Base-by-base conservation (phyloP, 2,888 invertebrate species). In the Acanthosepion esculentum region DNA sequence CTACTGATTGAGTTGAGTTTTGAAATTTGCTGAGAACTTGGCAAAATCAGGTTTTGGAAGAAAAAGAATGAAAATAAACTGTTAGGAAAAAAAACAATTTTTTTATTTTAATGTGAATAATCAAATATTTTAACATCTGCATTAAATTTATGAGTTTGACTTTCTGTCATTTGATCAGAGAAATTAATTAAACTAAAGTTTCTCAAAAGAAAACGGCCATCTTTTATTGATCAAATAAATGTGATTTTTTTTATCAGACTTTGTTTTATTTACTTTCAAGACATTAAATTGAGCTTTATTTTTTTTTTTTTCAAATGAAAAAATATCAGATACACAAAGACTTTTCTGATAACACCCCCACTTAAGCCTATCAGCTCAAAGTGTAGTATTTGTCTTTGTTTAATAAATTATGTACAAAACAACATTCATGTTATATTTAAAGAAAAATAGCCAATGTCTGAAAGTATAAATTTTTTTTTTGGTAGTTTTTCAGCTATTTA, bases 371-470 rank as follows among this genome's bases (percentile, higher is more conserved):
- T 12, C 10, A n/a, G 78, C 78, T 78, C n/a, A 33, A 78, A 78
- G n/a, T 78, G 78, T 78, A 3, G n/a, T n/a, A 78, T n/a, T 33
- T 78, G 78, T n/a, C n/a, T n/a, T n/a, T 78, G n/a, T 78, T 78
- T 15, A 78, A 78, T n/a, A 12, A 78, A 78, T 78, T 78, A 12
- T 33, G 78, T 78, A 78, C 78, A 78, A n/a, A 78, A n/a, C n/a
- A 78, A 78, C 33, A 78, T 78, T 78, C 78, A 78, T 78, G 78
- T 78, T 78, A 78, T 78, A 78, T n/a, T 78, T n/a, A 33, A 78
- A 78, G n/a, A 78, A 78, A 78, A 33, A 20, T 23, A 59, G 55
- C 55, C 55, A 78, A n/a, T 78, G 78, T 78, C n/a, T 33, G 33
- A n/a, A n/a, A 78, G n/a, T 78, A 18, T 78, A 33, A 78, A n/a